A percentile compares a stretch with the other conserved stretches of the same genome.
phyloP scores from a whole-genome alignment of 2,113 vertebrate genomes.

The Mixornis gularis region DNA sequence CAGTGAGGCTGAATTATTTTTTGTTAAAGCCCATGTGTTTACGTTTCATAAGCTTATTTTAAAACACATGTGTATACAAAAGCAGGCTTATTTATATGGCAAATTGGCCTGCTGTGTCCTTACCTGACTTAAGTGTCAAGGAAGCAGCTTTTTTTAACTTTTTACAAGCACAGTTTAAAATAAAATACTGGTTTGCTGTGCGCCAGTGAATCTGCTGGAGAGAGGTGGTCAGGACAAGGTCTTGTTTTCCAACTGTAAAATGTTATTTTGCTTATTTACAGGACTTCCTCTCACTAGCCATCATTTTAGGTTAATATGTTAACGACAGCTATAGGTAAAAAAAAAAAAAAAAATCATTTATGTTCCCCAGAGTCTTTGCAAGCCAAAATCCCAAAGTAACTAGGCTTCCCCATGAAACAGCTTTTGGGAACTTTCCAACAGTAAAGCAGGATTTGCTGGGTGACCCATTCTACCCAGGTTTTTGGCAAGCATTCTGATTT shows the following conservation, averaged over 20 bases:
- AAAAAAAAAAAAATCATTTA: neutral
- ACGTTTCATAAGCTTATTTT: constrained; percentile 47
- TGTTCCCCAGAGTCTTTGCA: neutral
- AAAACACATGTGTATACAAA: neutral
- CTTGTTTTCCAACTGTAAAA: constrained; percentile 41
- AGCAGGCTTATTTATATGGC: constrained; percentile 22
- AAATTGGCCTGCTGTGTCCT: constrained; percentile 14
- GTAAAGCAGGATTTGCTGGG: neutral
- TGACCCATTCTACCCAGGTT: neutral
- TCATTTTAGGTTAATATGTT: constrained; percentile 34
- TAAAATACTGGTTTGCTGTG: constrained; percentile 21
- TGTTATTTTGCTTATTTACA: constrained; percentile 15
- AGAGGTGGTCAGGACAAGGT: constrained; percentile 44
- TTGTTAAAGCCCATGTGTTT: constrained; percentile 1
- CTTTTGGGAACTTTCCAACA: constrained; percentile 15
- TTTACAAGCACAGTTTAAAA: constrained; percentile 27
- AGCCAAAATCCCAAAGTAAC: neutral
- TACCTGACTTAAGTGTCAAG: constrained; percentile 54
- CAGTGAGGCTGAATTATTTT: constrained; percentile 4
- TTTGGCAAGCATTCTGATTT: constrained; percentile 8
- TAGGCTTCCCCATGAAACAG: neutral
- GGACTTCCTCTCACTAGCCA: neutral
- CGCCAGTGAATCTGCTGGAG: neutral
- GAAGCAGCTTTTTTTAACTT: constrained; percentile 25
- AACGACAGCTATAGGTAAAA: constrained; percentile 39